phyloP scores from a whole-genome alignment of 2,113 vertebrate species.

The Mesocricetus auratus region DNA sequence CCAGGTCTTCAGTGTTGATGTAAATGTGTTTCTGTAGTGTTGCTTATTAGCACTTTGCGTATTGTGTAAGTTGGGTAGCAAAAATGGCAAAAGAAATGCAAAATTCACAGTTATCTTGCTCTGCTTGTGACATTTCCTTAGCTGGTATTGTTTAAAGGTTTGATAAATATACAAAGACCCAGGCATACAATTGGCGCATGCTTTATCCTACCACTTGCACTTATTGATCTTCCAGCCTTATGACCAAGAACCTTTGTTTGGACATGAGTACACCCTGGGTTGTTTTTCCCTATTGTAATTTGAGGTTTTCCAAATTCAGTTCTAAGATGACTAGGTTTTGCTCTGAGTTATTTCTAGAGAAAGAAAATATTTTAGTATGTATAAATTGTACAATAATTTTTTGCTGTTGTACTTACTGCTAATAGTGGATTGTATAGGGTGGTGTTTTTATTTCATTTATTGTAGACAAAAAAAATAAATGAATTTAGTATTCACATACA shows the following conservation, averaged over 20 bases:
- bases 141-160: conserved; percentile 84
- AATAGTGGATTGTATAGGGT: conserved; percentile 99
- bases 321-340: conserved; percentile 88
- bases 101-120: conserved; percentile 84
- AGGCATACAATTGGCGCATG: conserved; percentile 88
- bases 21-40: conserved; percentile 93
- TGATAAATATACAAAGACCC: conserved; percentile 85
- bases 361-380: conserved; percentile 95
- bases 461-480: conserved; percentile 94
- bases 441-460: conserved; percentile 99
- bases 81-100: conserved; percentile 83
- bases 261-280: conserved; percentile 83
- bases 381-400: conserved; percentile 99
- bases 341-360: conserved; percentile 91
- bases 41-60: conserved; percentile 90
- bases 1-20: conserved; percentile 95
- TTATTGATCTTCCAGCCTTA: conserved; percentile 82
- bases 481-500: conserved; percentile 88
- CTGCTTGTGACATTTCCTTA: conserved; percentile 87
- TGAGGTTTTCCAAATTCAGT: conserved; percentile 89
- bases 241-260: conserved; percentile 86
- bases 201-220: conserved; percentile 87
- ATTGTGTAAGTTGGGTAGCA: conserved; percentile 89
- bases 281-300: conserved; percentile 88
- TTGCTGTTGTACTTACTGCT: conserved; percentile 97